Conservation (phyloP, 2,888 invertebrate genomes). For the Callinectes sapidus region DNA sequence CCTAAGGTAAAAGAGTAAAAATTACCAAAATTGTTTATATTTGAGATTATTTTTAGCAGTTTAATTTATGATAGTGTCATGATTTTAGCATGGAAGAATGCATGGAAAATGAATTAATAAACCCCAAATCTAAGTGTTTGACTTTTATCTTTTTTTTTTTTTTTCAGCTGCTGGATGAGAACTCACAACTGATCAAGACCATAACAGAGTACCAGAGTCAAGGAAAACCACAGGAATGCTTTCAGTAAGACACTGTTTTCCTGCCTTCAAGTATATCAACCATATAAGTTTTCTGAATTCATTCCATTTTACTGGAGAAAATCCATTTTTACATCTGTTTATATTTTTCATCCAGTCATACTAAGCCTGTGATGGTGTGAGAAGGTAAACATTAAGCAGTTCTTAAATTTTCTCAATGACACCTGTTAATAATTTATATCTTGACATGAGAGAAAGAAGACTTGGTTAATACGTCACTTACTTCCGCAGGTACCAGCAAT, state of each 20-base stretch:
- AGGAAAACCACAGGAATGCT: conserved; percentile 95
- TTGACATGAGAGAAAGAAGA: no score
- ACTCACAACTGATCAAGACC: conserved; percentile 95
- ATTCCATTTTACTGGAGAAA: not conserved
- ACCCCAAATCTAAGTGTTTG: not conserved
- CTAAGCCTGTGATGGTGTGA: no score
- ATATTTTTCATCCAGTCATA: no score
- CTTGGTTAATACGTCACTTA: not conserved
- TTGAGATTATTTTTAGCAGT: no score
- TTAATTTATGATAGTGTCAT: no score
- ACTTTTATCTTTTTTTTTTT: not conserved
- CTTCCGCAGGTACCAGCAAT: conserved; percentile 85
- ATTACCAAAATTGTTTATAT: no score
- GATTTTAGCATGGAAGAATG: not conserved
- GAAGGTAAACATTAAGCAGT: no score
- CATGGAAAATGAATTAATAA: not conserved
- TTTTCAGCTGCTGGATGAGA: conserved; percentile 93
- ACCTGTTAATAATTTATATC: not conserved
- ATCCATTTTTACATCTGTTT: no score
- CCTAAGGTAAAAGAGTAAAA: no score
- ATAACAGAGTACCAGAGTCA: conserved; percentile 97
- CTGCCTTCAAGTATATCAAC: not conserved
- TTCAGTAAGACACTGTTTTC: conserved; percentile 77
- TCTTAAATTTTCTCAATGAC: no score
- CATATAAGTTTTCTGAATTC: not conserved